Evolutionary conservation across 2,113 vertebrate species (phyloP), one percentile per base, ranked within the genome.

Genomic region (Megaceryle maxima): DNA sequence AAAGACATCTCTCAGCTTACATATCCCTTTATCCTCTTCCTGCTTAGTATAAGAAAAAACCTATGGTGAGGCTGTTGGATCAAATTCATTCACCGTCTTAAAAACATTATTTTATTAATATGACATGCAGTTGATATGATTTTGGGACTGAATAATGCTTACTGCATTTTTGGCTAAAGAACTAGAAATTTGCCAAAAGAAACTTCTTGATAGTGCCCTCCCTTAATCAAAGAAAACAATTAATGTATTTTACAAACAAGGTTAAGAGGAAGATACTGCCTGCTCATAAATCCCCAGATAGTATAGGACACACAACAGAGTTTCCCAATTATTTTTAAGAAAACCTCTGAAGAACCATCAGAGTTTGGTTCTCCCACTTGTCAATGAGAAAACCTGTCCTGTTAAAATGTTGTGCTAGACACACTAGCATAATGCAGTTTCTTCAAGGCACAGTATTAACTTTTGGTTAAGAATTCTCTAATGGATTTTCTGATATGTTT

Each of bases 261-360:
- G 26, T 68, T 20, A 25, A 26, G 41, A 73, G 46, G 50, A 83
- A 75, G n/a, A 83, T 37, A 7, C 16, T 67, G 43, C n/a, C 41
- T 85, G 41, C 51, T 82, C 4, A 1, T 59, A 48, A 41, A 31
- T 79, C 50, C 21, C 26, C 26, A 11, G 14, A 46, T 2, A 48
- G 29, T 19, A 35, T 0, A 66, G 37, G 5, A 39, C 46, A 74
- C 0, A 0, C 46, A 59, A 51, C 62, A 75, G 50, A 51, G 12
- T 59, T 86, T 37, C 44, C n/a, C 35, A 81, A 16, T 4, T 53
- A 15, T 55, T 87, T 85, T n/a, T 44, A 10, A 18, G 16, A 82
- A 44, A 21, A 19, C 3, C 12, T 68, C 48, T 68, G 43, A 18
- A 44, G 28, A 64, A 9, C 13, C 46, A 33, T 24, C 28, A 57